phyloP scores from a whole-genome alignment of 2,797 vertebrate genomes.

The Pseudotriccus pelzelni region DNA sequence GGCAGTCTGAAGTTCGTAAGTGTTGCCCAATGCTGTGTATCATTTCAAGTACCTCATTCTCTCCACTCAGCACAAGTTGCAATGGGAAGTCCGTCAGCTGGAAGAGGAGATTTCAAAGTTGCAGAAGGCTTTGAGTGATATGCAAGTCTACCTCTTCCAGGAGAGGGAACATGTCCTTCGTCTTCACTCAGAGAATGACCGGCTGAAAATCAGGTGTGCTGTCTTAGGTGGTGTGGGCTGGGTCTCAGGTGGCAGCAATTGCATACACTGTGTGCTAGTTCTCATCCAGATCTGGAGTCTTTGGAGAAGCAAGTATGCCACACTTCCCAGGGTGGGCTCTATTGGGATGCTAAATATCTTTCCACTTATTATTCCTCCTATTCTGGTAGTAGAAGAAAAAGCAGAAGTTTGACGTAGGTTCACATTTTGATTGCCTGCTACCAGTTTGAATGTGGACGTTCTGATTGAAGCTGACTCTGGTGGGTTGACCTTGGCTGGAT shows the following conservation, averaged over 20 bases:
- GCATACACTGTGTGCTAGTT: fast-evolving
- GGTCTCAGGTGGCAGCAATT: not conserved
- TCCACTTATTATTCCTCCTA: not conserved
- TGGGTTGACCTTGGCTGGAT: not conserved
- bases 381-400: not conserved
- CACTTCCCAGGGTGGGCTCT: not conserved
- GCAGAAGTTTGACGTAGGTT: not conserved
- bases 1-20: not conserved
- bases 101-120: constrained; percentile 89
- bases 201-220: constrained; percentile 91
- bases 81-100: constrained; percentile 86
- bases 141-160: constrained; percentile 95
- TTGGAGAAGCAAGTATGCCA: not conserved
- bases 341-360: not conserved
- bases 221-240: not conserved
- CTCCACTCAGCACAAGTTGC: constrained; percentile 85
- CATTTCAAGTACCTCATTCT: not conserved
- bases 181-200: constrained; percentile 92
- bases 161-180: constrained; percentile 92
- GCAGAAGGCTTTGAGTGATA: constrained; percentile 92
- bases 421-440: not conserved
- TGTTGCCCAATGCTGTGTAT: not conserved
- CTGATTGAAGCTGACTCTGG: not conserved
- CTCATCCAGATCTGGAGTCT: not conserved
- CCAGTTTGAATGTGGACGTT: not conserved